Base-by-base conservation (phyloP, 2,113 vertebrate genomes). In the Pterocles orientalis region DNA sequence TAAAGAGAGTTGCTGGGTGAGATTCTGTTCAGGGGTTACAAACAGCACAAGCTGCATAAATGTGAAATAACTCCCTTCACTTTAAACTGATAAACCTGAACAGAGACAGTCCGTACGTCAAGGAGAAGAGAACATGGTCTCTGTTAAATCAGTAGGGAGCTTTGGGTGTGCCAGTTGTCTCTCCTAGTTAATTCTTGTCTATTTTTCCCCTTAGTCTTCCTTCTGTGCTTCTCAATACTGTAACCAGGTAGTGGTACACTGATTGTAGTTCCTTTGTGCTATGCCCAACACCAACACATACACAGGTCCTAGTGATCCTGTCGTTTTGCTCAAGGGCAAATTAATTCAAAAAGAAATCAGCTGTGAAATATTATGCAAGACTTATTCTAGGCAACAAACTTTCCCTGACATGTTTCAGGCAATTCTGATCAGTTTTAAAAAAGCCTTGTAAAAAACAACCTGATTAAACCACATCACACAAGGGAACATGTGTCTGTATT, bases 401-500 rank as follows among this genome's bases (percentile, higher is more conserved):
- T 96, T 94, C 83, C 72, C 76, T 90, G 86, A 76, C 58, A 29
- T 20, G 3, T 76, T 92, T 96, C 90, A 87, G 90, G 62, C 62
- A 96, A 91, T 88, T 91, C 89, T 89, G 84, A 96, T 95, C 80
- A 82, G 61, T 95, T 97, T 92, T 76, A 80, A 91, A 96, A 96
- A 92, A 70, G 45, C 58, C 25, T 86, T 95, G 57, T 84, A 94
- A 95, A 97, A 94, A 53, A 6, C 54, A 93, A 14, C 48, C 83
- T 88, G 69, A 96, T 82, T 90, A 92, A 94, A 88, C 88, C 79
- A 84, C 12, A 73, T 86, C 69, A 84, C 68, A 72, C 91, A 75
- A 66, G 34, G 73, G 87, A 95, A 68, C 21, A 69, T 0, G 0
- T 79, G 71, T 91, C 81, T 95, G 64, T 64, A 47, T 78, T 71